Percentiles rank a stretch among this genome's conserved stretches.
Evolutionary conservation across 2,888 invertebrate species (phyloP).

Genomic region (Penaeus monodon): DNA sequence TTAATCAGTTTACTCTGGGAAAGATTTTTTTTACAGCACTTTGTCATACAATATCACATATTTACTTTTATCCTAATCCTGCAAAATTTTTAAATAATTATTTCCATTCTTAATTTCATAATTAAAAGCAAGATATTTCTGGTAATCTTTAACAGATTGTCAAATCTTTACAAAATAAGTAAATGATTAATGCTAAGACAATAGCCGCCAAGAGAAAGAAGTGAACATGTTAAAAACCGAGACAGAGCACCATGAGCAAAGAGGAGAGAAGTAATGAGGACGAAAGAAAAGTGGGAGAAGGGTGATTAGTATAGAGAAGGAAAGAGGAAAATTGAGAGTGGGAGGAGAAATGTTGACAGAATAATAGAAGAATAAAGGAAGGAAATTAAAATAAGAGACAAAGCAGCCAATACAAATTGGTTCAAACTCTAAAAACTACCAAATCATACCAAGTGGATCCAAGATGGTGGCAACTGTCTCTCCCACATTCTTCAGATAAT

Average conservation of each 20-base stretch:
- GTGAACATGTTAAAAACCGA: no score
- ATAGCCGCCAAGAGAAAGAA: not conserved
- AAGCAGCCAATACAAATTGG: not conserved
- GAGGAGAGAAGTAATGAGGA: not conserved
- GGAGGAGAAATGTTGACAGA: no score
- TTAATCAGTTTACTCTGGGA: no score
- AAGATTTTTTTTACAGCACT: no score
- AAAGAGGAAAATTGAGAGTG: not conserved
- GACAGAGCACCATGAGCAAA: not conserved
- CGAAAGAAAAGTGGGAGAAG: not conserved
- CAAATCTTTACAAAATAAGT: no score
- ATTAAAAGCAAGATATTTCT: not conserved
- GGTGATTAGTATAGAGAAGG: not conserved
- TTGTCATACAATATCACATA: not conserved
- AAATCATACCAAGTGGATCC: constrained; percentile 44
- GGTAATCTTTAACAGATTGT: no score
- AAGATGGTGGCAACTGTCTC: constrained; percentile 49
- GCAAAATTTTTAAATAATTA: no score
- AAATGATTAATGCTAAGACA: no score
- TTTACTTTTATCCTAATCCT: not conserved
- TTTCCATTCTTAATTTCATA: no score
- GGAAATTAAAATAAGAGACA: no score
- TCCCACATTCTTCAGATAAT: constrained; percentile 41
- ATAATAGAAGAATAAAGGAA: no score
- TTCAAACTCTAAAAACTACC: not conserved